Evolutionary conservation across 2,888 invertebrate species (phyloP), one percentile per base, ranked within the genome.

Genomic region (Phaedon cochleariae): DNA sequence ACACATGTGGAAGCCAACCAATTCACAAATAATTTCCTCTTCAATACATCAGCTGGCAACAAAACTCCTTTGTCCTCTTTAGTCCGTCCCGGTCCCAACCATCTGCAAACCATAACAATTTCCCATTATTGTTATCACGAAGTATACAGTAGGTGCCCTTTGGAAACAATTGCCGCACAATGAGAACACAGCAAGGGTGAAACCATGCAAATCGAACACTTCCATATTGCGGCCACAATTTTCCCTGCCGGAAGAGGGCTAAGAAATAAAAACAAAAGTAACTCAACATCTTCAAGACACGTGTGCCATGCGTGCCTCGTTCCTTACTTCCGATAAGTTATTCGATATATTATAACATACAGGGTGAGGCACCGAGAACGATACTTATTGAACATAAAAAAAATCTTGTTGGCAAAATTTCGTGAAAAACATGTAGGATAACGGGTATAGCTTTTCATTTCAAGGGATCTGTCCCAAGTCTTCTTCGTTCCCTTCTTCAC

Each of bases 131-230:
- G 41, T 34, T 37, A 46, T 26, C 59, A 41, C n/a, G 41, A 41
- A n/a, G 3, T 15, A 12, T 41, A 6, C 41, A 34, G 4, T 12
- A 34, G 26, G 57, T 53, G 45, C 62, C 51, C 57, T 29, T 12
- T 46, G 57, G 37, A 64, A 67, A 66, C 62, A 67, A 67, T 63
- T 37, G 49, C 61, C 45, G 55, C 59, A 52, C 31, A 63, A 62
- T 41, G 62, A 64, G 53, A 69, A 66, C 53, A 67, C 45, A 64
- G 61, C 53, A 37, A 54, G 65, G 68, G 64, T 66, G 68, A 62
- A 70, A 68, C 69, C 69, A 66, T 64, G 67, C 66, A 70, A 68
- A 70, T 66, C 61, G 64, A 62, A 70, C 68, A 68, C 61, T 70
- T 64, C 45, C 58, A 26, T 61, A 54, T 64, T 63, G 61, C 55